A percentile compares a stretch with the other conserved stretches of the same genome.
Conservation (phyloP, 37 sponge, comb jelly and placozoan species). For the Diacarnus erythraeanus region DNA sequence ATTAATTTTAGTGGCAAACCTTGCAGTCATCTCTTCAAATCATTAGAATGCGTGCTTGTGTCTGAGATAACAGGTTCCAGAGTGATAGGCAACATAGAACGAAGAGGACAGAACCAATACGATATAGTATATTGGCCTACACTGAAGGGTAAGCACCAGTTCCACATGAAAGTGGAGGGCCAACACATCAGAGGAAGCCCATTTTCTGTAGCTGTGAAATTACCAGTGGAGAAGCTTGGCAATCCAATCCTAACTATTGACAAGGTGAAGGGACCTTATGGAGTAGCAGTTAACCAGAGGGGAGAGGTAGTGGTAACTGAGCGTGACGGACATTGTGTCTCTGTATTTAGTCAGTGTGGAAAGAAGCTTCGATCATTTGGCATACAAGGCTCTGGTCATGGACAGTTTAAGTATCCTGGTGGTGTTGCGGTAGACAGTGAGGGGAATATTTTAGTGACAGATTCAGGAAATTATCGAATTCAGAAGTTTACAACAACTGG, state of each 20-base stretch:
- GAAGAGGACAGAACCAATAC: constrained; percentile 4
- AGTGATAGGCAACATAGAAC: neutral
- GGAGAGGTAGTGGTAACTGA: constrained; percentile 47
- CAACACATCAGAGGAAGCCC: constrained; percentile 34
- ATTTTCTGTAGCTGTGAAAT: constrained; percentile 3
- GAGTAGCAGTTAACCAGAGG: constrained; percentile 26
- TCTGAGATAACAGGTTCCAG: neutral
- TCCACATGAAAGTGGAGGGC: constrained; percentile 11
- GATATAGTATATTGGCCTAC: constrained; percentile 17
- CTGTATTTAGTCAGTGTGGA: too few species aligned
- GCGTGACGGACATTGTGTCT: neutral
- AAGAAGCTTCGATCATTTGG: too few species aligned
- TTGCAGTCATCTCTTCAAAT: neutral
- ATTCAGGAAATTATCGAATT: too few species aligned
- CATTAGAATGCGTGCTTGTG: neutral
- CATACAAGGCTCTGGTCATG: too few species aligned
- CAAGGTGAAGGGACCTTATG: constrained; percentile 6
- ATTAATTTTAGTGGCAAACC: neutral
- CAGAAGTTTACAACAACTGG: too few species aligned
- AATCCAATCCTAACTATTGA: neutral
- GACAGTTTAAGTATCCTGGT: too few species aligned
- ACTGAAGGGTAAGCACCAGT: neutral
- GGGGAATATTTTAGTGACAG: too few species aligned
- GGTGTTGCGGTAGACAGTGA: too few species aligned
- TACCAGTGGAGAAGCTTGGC: neutral